Conservation (phyloP, 2,113 vertebrate genomes). For the Pygoscelis antarcticus region DNA sequence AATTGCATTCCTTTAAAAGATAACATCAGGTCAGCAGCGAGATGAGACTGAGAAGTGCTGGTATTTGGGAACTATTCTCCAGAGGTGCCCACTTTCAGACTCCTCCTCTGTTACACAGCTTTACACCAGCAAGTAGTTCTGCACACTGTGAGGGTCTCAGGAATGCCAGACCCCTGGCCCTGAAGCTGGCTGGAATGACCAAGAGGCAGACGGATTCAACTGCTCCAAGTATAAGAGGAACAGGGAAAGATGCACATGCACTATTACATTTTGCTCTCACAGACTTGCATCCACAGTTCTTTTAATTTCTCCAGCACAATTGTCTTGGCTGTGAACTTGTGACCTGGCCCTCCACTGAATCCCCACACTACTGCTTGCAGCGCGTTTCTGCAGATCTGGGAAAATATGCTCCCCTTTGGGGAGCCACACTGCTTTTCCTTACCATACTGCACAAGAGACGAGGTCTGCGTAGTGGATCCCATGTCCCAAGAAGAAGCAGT, state of each 20-base stretch:
- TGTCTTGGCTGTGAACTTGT: not conserved
- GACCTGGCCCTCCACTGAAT: not conserved
- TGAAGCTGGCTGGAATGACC: not conserved
- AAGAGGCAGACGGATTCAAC: not conserved
- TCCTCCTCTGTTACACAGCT: not conserved
- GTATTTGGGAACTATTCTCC: not conserved
- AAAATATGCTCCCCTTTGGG: not conserved
- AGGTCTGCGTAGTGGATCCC: constrained; percentile 74
- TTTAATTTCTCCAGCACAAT: not conserved
- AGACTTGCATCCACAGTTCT: not conserved
- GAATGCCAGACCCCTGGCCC: not conserved
- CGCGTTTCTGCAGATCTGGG: fast-evolving
- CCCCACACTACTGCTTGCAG: not conserved
- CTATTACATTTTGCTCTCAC: not conserved
- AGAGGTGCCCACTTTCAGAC: not conserved
- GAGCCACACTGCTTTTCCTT: not conserved
- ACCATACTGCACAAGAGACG: constrained; percentile 92
- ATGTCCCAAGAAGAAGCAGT: constrained; percentile 87
- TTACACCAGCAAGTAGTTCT: not conserved
- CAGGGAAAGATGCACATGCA: not conserved
- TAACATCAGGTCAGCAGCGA: not conserved
- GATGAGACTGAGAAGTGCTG: not conserved
- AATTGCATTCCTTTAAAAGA: not conserved
- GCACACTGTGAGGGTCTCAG: not conserved
- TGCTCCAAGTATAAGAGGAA: not conserved